Conservation (phyloP, 2,113 vertebrate genomes). For the Dinomys branickii region DNA sequence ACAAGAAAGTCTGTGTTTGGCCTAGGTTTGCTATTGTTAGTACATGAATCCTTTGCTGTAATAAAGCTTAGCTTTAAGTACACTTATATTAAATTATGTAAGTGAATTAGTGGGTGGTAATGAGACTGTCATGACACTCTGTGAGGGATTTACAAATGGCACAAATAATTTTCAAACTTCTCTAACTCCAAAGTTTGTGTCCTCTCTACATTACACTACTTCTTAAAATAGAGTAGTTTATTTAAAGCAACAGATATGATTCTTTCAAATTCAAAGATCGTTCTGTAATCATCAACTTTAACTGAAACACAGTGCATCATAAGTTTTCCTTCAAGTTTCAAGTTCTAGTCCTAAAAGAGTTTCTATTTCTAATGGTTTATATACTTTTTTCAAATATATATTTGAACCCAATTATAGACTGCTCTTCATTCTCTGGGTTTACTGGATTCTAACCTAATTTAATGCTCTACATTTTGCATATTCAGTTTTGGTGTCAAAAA, state of each 20-base stretch:
- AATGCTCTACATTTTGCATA: slow-evolving; percentile 34
- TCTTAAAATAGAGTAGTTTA: background rate
- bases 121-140: background rate
- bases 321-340: background rate
- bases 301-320: background rate
- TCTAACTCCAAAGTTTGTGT: background rate
- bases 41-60: background rate
- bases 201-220: background rate
- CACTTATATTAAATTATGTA: background rate
- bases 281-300: background rate
- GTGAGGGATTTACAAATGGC: background rate
- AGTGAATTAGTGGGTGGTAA: background rate
- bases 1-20: background rate
- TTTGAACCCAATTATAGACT: background rate
- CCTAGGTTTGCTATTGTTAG: background rate
- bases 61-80: background rate
- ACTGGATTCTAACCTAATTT: slow-evolving; percentile 46
- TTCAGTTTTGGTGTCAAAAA: slow-evolving; percentile 42
- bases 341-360: background rate
- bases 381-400: slow-evolving; percentile 9
- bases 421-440: background rate
- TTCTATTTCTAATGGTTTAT: slow-evolving; percentile 30
- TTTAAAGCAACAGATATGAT: background rate
- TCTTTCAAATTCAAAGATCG: slow-evolving; percentile 9
- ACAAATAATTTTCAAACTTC: background rate